phyloP scores from a whole-genome alignment of 2,797 vertebrate genomes.

The Toxotes lorentzi region DNA sequence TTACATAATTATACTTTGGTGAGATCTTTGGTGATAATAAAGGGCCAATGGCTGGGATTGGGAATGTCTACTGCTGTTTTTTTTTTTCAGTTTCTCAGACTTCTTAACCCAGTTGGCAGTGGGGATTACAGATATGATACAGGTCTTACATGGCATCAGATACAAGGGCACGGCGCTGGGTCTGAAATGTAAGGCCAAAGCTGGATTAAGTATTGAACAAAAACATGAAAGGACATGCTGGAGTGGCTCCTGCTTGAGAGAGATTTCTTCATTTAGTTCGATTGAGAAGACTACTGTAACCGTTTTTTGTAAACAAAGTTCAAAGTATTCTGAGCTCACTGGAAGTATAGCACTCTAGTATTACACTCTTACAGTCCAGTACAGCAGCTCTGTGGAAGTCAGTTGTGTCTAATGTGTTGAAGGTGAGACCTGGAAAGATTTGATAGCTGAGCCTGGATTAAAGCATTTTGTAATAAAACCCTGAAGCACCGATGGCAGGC shows the following conservation, averaged over 20 bases:
- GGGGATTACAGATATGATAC: conserved; percentile 28
- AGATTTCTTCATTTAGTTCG: conserved; percentile 20
- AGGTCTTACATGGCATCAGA: conserved; percentile 20
- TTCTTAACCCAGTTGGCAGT: conserved; percentile 47
- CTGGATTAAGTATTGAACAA: conserved; percentile 33
- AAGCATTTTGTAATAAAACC: conserved; percentile 49
- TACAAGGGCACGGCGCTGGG: not conserved
- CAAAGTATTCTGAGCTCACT: conserved; percentile 26
- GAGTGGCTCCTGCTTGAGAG: conserved; percentile 15
- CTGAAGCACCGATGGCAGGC: conserved; percentile 24
- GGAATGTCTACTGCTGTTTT: conserved; percentile 21
- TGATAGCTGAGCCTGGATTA: conserved; percentile 58
- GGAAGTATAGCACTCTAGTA: conserved; percentile 24
- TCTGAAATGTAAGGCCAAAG: conserved; percentile 37
- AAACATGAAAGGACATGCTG: conserved; percentile 13
- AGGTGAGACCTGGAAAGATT: conserved; percentile 66
- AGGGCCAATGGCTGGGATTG: conserved; percentile 1
- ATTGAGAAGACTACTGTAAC: not conserved
- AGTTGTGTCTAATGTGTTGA: conserved; percentile 27
- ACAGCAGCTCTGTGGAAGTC: conserved; percentile 15
- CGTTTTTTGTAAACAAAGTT: conserved; percentile 32
- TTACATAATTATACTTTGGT: conserved; percentile 70
- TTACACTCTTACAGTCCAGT: conserved; percentile 33
- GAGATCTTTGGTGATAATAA: conserved; percentile 41
- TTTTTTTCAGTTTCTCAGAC: conserved; percentile 26